Evolutionary conservation across 2,797 vertebrate species (phyloP).

Genomic region (Pagetopsis macropterus): DNA sequence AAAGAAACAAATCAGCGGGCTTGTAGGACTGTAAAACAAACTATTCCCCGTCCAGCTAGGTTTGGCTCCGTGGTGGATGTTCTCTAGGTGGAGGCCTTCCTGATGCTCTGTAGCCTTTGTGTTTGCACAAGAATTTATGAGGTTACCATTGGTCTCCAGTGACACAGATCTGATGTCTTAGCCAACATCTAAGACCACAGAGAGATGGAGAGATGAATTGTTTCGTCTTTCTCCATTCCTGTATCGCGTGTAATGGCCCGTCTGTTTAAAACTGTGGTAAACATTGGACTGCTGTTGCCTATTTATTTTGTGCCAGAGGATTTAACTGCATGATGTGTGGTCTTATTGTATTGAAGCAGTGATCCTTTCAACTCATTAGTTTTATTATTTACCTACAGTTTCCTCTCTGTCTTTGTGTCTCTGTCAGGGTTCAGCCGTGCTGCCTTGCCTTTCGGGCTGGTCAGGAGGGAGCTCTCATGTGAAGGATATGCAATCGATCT

Average conservation of each 20-base stretch:
- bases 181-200: slow-evolving; percentile 73
- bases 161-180: slow-evolving; percentile 65
- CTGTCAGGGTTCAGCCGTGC: slow-evolving; percentile 93
- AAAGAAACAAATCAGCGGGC: slow-evolving; percentile 65
- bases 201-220: slow-evolving; percentile 69
- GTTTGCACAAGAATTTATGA: slow-evolving; percentile 76
- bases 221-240: slow-evolving; percentile 64
- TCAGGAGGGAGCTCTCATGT: slow-evolving; percentile 96
- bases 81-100: slow-evolving; percentile 57
- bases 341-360: slow-evolving; percentile 59
- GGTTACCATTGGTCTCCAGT: slow-evolving; percentile 70
- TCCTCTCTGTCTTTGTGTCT: slow-evolving; percentile 41
- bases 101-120: slow-evolving; percentile 58
- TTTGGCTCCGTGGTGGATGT: slow-evolving; percentile 45
- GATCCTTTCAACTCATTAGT: slow-evolving; percentile 58
- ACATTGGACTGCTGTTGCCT: slow-evolving; percentile 72
- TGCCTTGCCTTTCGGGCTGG: slow-evolving; percentile 95
- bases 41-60: slow-evolving; percentile 40
- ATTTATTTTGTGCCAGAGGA: slow-evolving; percentile 67
- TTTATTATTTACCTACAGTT: slow-evolving; percentile 36
- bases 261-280: slow-evolving; percentile 78
- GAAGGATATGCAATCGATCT: slow-evolving; percentile 99
- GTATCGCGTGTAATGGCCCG: slow-evolving; percentile 60
- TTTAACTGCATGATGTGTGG: slow-evolving; percentile 68
- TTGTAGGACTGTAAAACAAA: slow-evolving; percentile 55